These are phyloP conservation scores for Diabrotica undecimpunctata DNA, from an alignment of 1,140 invertebrate species.

Conservation along the genomic window DNA sequence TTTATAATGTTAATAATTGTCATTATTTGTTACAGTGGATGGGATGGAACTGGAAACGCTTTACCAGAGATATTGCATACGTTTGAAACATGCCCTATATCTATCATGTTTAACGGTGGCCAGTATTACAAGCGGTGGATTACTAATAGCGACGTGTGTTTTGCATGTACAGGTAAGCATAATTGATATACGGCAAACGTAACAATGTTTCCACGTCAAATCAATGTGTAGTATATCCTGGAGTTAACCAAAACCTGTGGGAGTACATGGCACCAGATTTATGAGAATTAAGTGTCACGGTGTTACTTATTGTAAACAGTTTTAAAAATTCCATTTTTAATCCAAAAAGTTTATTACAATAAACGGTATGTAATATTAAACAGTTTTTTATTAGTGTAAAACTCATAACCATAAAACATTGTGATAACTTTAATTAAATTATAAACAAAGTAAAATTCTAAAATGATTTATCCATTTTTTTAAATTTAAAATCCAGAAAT, in stretches of 20 bases:
- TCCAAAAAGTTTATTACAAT: no score
- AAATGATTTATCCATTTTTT: no score
- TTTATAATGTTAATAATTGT: no score
- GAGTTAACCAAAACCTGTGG: not conserved
- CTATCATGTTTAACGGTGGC: constrained; percentile 57
- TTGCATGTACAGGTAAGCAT: constrained; percentile 49
- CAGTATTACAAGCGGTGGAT: constrained; percentile 47
- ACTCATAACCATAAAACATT: no score
- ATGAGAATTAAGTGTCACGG: not conserved
- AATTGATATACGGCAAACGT: not conserved
- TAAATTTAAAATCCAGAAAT: no score
- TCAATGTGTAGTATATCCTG: not conserved
- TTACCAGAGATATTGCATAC: constrained; percentile 60
- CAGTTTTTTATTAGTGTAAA: no score
- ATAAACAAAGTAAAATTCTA: no score
- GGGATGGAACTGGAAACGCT: constrained; percentile 62
- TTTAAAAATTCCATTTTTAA: no score
- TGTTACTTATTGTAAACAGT: not conserved
- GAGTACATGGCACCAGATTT: not conserved
- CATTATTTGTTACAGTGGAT: constrained; percentile 52
- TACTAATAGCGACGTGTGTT: constrained; percentile 52
- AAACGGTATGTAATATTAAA: no score
- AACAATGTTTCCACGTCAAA: not conserved
- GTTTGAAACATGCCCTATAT: constrained; percentile 63
- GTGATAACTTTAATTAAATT: no score